These are phyloP conservation scores for Corythornis cristatus DNA, from an alignment of 2,113 vertebrate species.

Conservation along the genomic window DNA sequence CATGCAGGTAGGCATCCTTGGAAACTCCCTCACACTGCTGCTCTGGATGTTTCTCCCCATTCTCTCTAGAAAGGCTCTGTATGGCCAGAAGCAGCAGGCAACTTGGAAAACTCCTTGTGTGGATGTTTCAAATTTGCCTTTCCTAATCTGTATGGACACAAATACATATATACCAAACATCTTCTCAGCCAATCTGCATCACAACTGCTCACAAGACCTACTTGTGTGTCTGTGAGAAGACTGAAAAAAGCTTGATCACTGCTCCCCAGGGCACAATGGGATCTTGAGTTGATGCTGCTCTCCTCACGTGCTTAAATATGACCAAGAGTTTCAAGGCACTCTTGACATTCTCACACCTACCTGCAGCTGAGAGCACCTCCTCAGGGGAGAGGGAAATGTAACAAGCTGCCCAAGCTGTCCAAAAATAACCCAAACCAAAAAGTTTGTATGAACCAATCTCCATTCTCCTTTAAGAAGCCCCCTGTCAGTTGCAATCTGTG, in stretches of 20 bases:
- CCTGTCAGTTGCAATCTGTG: background rate
- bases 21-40: background rate
- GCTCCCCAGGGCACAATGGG: background rate
- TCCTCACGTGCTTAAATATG: background rate
- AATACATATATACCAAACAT: background rate
- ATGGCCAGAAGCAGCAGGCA: background rate
- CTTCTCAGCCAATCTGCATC: background rate
- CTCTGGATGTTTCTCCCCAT: background rate
- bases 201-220: background rate
- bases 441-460: background rate
- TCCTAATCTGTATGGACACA: background rate
- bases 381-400: background rate
- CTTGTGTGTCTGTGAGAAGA: background rate
- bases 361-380: background rate
- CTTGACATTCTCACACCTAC: background rate
- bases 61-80: background rate
- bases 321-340: background rate
- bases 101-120: background rate
- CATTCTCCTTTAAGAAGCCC: slow-evolving; percentile 10
- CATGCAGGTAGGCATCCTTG: background rate
- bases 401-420: background rate
- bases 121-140: background rate
- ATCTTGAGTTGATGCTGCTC: background rate
- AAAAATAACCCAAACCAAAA: slow-evolving; percentile 18
- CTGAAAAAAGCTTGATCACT: background rate